Evolutionary conservation across 2,888 invertebrate species (phyloP).

Genomic region (Callosobruchus maculatus): DNA sequence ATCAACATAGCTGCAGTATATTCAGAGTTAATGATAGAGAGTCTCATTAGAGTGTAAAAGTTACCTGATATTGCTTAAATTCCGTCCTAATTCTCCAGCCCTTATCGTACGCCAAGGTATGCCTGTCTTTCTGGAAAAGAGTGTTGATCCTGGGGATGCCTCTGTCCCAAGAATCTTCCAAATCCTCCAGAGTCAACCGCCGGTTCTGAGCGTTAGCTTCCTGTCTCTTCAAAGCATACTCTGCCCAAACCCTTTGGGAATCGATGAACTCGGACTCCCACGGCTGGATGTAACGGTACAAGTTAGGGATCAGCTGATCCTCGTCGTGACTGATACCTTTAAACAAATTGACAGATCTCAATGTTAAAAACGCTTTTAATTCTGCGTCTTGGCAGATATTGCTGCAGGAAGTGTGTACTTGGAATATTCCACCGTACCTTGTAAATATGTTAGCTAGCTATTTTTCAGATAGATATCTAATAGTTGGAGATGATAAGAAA

Average conservation of each 20-base stretch:
- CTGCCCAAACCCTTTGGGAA: conserved; percentile 99
- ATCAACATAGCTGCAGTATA: no score
- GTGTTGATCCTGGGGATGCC: conserved; percentile 99
- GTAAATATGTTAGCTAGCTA: no score
- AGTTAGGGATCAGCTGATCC: conserved; percentile 98
- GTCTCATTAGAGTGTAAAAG: no score
- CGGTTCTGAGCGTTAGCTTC: conserved; percentile 98
- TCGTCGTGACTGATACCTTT: conserved; percentile 92
- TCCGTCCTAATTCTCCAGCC: conserved; percentile 99
- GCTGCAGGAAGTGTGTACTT: no score
- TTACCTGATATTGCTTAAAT: conserved; percentile 96
- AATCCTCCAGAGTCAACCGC: conserved; percentile 92
- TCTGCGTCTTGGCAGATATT: no score
- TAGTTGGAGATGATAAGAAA: no score
- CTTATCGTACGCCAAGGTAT: conserved; percentile 98
- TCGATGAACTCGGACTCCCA: conserved; percentile 99
- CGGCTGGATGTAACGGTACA: conserved; percentile 97
- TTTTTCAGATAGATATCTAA: no score
- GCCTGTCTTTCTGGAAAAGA: conserved; percentile 97
- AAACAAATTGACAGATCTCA: no score
- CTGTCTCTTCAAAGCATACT: conserved; percentile 96
- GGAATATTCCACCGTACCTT: no score
- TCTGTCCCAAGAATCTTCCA: conserved; percentile 99
- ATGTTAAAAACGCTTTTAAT: no score
- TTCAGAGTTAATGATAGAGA: no score